These are phyloP conservation scores for Alcis repandata DNA, from an alignment of 2,888 invertebrate species.

Conservation along the genomic window DNA sequence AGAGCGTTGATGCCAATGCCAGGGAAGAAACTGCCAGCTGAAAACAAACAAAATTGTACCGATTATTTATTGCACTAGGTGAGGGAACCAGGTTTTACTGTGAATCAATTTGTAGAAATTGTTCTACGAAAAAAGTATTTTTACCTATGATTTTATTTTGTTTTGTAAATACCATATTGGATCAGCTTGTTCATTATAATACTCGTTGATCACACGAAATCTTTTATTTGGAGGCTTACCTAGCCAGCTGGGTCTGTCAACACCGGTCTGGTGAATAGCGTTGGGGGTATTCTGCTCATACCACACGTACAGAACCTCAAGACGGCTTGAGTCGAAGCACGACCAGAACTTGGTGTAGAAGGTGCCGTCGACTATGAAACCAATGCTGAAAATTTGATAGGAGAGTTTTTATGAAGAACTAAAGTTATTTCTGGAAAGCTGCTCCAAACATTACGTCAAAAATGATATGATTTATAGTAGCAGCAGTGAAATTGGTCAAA, in stretches of 20 bases:
- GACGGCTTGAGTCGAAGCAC: conserved; percentile 83
- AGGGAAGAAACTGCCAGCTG: conserved; percentile 82
- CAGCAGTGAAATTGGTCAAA: too few species aligned
- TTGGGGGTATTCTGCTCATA: conserved; percentile 80
- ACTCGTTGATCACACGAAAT: not conserved
- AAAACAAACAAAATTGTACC: not conserved
- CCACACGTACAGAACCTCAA: conserved; percentile 84
- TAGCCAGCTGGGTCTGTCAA: conserved; percentile 79
- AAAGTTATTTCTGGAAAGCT: not conserved
- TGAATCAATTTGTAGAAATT: too few species aligned
- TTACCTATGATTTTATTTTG: too few species aligned
- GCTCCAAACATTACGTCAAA: not conserved
- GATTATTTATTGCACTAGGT: too few species aligned
- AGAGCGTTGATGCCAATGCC: conserved; percentile 70
- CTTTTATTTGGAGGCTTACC: conserved; percentile 55
- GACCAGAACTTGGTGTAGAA: conserved; percentile 82
- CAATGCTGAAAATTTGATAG: conserved; percentile 69
- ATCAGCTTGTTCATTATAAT: not conserved
- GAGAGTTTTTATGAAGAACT: not conserved
- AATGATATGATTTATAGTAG: too few species aligned
- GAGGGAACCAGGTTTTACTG: too few species aligned
- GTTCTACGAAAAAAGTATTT: too few species aligned
- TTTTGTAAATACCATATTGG: not conserved
- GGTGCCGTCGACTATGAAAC: conserved; percentile 78
- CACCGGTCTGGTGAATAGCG: conserved; percentile 77